Percentiles rank a stretch among this genome's conserved stretches.
phyloP scores from a whole-genome alignment of 2,797 vertebrate genomes.

The Mormyrops boulengeri region DNA sequence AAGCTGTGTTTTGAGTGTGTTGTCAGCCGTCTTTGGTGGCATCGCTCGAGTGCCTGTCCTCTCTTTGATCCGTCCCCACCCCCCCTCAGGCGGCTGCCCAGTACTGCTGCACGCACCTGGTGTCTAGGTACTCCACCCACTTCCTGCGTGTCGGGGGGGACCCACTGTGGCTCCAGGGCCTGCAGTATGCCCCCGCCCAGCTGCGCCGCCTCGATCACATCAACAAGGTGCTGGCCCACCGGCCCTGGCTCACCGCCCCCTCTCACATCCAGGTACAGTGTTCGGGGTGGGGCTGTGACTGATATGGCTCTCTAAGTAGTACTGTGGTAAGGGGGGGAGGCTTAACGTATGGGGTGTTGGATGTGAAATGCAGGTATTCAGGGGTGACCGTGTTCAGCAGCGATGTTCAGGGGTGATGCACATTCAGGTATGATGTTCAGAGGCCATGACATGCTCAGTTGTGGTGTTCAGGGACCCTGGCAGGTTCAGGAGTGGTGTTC shows the following conservation, averaged over 20 bases:
- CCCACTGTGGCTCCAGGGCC: slow-evolving; percentile 74
- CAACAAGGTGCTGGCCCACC: slow-evolving; percentile 84
- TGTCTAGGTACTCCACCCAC: slow-evolving; percentile 75
- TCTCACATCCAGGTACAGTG: slow-evolving; percentile 78
- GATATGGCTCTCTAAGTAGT: background rate
- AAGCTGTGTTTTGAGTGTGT: background rate
- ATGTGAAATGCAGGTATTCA: background rate
- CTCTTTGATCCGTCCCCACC: background rate
- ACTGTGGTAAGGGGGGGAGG: background rate
- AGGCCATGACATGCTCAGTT: background rate
- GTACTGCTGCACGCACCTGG: slow-evolving; percentile 77
- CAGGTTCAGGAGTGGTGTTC: background rate
- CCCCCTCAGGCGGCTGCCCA: slow-evolving; percentile 65
- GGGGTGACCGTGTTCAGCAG: background rate
- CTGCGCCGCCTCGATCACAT: slow-evolving; percentile 79
- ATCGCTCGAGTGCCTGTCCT: background rate
- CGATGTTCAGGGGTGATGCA: background rate
- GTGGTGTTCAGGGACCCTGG: background rate
- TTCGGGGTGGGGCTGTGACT: no score
- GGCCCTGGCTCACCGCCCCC: slow-evolving; percentile 77
- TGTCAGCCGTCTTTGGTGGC: background rate
- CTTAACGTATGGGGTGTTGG: background rate
- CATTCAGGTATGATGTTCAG: background rate
- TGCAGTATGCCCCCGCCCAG: slow-evolving; percentile 70
- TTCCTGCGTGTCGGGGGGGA: slow-evolving; percentile 79